These are phyloP conservation scores for Ailurus styani DNA, from an alignment of 2,113 vertebrate species.

Conservation along the genomic window DNA sequence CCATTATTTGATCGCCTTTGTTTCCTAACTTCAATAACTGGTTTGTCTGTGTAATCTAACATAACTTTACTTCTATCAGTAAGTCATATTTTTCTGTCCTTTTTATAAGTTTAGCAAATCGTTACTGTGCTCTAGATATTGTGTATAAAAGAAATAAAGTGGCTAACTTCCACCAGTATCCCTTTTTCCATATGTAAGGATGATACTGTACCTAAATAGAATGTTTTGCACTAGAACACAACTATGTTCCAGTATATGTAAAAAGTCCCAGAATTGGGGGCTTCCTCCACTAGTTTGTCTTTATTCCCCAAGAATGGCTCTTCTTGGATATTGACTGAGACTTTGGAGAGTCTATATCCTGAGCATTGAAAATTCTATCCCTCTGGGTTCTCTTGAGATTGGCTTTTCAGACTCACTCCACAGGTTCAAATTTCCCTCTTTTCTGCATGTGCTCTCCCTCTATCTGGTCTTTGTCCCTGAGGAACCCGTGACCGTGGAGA, in stretches of 20 bases:
- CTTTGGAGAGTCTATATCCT: background rate
- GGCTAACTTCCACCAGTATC: background rate
- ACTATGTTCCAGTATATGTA: background rate
- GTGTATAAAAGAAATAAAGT: background rate
- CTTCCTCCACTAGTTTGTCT: background rate
- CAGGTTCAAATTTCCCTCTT: background rate
- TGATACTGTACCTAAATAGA: background rate
- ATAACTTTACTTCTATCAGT: background rate
- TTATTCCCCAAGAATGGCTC: background rate
- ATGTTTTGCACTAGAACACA: background rate
- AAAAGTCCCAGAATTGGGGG: background rate
- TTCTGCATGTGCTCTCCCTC: background rate
- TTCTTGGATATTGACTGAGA: background rate
- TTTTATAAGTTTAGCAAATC: background rate
- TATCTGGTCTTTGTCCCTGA: background rate
- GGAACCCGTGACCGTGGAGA: background rate
- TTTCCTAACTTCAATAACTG: background rate
- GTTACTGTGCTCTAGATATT: background rate
- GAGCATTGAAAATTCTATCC: background rate
- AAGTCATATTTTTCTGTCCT: background rate
- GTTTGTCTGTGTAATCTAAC: background rate
- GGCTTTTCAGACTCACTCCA: background rate
- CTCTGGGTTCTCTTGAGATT: background rate
- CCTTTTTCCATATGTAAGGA: background rate
- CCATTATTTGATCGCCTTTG: background rate